A percentile compares a stretch with the other conserved stretches of the same genome.
These are phyloP conservation scores for Parapsyche elsis DNA, from an alignment of 1,140 invertebrate species.

Conservation along the genomic window DNA sequence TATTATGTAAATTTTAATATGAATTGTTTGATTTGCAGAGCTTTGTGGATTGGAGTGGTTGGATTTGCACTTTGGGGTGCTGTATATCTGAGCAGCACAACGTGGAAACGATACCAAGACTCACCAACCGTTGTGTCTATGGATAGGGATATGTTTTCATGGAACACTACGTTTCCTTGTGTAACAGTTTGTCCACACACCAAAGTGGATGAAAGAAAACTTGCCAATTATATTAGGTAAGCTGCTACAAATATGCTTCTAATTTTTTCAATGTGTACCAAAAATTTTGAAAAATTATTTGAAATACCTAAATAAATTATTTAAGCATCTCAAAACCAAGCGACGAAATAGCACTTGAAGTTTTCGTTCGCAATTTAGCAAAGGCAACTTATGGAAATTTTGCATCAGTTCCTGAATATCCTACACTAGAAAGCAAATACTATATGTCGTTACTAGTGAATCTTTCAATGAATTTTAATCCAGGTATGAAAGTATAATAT, in stretches of 20 bases:
- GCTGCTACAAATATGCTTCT: conserved; percentile 43
- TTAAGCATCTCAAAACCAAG: conserved; percentile 60
- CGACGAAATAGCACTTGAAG: conserved; percentile 66
- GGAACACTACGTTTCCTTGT: conserved; percentile 77
- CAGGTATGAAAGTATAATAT: conserved; percentile 57
- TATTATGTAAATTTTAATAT: background rate
- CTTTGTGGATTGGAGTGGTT: conserved; percentile 60
- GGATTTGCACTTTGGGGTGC: conserved; percentile 60
- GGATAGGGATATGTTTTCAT: conserved; percentile 76
- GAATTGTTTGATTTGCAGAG: too few relatives aligned
- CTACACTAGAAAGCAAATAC: conserved; percentile 65
- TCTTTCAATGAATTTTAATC: conserved; percentile 68
- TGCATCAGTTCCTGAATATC: conserved; percentile 65
- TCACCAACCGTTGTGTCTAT: conserved; percentile 75
- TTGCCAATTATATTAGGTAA: conserved; percentile 66
- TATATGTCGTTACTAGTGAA: conserved; percentile 70
- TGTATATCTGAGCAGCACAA: conserved; percentile 68
- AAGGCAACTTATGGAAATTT: conserved; percentile 71
- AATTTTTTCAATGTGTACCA: too few relatives aligned
- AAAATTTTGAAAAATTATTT: too few relatives aligned
- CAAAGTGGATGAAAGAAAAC: conserved; percentile 66
- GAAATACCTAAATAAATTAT: background rate
- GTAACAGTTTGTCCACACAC: conserved; percentile 69
- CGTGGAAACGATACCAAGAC: conserved; percentile 73
- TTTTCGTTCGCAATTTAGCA: conserved; percentile 68